A percentile compares a stretch with the other conserved stretches of the same genome.
phyloP scores from a whole-genome alignment of 2,797 vertebrate species.

The Xiphorhynchus erythropygius region DNA sequence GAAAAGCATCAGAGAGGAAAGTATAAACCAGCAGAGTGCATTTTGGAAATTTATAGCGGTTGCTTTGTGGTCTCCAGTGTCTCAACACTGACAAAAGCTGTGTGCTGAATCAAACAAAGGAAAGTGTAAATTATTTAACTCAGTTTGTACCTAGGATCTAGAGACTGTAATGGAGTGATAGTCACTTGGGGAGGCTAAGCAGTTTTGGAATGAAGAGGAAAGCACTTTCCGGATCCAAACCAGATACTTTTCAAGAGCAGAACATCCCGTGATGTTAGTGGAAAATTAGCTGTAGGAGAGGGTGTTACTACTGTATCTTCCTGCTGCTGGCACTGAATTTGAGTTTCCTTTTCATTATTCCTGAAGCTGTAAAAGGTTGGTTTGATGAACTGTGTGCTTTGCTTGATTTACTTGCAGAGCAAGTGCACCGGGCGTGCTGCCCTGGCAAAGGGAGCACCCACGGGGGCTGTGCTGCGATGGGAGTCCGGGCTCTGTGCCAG shows the following conservation, averaged over 20 bases:
- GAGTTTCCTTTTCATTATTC: not conserved
- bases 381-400: not conserved
- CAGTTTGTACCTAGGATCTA: not conserved
- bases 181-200: not conserved
- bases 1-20: constrained; percentile 6
- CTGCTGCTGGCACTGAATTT: not conserved
- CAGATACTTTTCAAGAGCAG: not conserved
- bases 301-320: not conserved
- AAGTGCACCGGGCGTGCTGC: rapidly evolving
- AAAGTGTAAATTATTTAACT: not conserved
- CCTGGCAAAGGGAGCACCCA: not conserved
- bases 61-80: not conserved
- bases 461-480: rapidly evolving
- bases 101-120: not conserved
- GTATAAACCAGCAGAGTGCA: not conserved
- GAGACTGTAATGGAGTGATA: not conserved
- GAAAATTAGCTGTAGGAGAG: not conserved
- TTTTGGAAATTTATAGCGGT: not conserved
- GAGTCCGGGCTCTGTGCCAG: rapidly evolving
- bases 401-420: not conserved
- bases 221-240: not conserved
- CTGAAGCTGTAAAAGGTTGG: not conserved
- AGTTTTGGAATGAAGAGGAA: not conserved
- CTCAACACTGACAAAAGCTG: not conserved
- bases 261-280: not conserved